These are phyloP conservation scores for Muscicapa adusta DNA, from an alignment of 2,113 vertebrate genomes.

Conservation along the genomic window DNA sequence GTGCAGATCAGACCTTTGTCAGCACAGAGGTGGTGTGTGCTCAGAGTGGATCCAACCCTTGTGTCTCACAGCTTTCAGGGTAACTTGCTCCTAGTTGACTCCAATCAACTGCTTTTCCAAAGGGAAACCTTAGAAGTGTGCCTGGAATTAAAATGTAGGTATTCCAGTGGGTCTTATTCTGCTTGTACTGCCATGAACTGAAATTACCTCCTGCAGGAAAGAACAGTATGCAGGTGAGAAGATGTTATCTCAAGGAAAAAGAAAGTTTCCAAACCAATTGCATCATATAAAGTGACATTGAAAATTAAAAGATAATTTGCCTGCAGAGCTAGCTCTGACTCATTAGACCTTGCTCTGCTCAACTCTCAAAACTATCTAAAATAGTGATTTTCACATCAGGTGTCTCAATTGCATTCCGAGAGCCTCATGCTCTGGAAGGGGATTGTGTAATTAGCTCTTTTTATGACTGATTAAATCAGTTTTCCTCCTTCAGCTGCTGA, in stretches of 20 bases:
- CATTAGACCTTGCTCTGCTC: background rate
- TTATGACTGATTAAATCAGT: background rate
- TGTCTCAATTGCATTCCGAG: background rate
- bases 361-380: background rate
- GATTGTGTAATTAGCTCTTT: background rate
- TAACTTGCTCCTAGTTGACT: background rate
- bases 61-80: background rate
- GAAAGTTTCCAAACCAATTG: background rate
- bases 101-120: background rate
- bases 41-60: background rate
- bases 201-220: background rate
- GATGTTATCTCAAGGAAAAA: background rate
- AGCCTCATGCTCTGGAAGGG: background rate
- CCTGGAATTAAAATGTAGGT: background rate
- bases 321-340: background rate
- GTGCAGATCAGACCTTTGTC: background rate
- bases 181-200: background rate
- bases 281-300: background rate
- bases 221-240: background rate
- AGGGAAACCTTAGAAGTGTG: background rate
- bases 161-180: background rate
- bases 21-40: background rate
- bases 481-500: slow-evolving; percentile 1
- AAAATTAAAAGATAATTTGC: slow-evolving; percentile 14
- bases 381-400: background rate